A percentile compares a stretch with the other conserved stretches of the same genome.
phyloP scores from a whole-genome alignment of 2,797 vertebrate genomes.

The Sebastiscus tertius region DNA sequence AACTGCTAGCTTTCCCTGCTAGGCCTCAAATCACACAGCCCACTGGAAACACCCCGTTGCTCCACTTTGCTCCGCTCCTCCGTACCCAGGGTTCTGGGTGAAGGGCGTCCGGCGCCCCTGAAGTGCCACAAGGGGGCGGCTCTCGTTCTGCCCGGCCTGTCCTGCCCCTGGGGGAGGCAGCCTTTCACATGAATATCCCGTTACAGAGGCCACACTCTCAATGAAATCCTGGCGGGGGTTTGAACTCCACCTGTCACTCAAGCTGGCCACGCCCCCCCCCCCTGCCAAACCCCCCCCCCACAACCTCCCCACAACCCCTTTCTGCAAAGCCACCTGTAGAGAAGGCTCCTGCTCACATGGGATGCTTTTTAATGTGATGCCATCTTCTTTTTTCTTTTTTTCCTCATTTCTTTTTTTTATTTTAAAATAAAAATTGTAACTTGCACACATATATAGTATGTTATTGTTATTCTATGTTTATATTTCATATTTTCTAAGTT shows the following conservation, averaged over 20 bases:
- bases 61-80: constrained; percentile 17
- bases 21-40: constrained; percentile 62
- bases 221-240: constrained; percentile 76
- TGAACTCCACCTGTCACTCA: constrained; percentile 75
- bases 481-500: too few relatives aligned
- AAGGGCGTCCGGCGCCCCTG: constrained; percentile 35
- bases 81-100: constrained; percentile 29
- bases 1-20: constrained; percentile 47
- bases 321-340: constrained; percentile 54
- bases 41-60: constrained; percentile 52
- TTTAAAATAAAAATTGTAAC: too few relatives aligned
- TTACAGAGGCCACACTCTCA: constrained; percentile 80
- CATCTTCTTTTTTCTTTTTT: neutral
- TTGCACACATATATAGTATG: too few relatives aligned
- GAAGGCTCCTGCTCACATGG: neutral
- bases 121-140: constrained; percentile 70
- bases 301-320: neutral
- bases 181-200: constrained; percentile 82
- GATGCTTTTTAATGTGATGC: neutral
- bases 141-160: constrained; percentile 59
- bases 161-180: constrained; percentile 54
- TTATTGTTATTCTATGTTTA: too few relatives aligned
- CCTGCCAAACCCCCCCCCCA: neutral
- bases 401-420: neutral
- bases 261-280: constrained; percentile 47